Evolutionary conservation across 2,113 vertebrate species (phyloP), one percentile per base, ranked within the genome.

Genomic region (Chloropsis cyanopogon): DNA sequence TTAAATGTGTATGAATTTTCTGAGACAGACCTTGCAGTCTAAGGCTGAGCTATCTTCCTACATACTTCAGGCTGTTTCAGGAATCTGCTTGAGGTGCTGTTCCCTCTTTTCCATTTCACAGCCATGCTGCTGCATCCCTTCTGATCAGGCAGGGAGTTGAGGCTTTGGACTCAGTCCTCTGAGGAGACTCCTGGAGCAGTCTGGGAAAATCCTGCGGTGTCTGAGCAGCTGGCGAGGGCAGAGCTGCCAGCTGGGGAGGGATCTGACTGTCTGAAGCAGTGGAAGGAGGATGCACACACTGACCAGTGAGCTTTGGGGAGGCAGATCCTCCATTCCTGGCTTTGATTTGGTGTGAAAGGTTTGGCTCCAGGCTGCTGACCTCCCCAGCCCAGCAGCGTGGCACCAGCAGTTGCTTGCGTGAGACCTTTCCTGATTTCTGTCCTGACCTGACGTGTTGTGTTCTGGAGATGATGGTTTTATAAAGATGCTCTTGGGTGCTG

Each of bases 341-440:
- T 66, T 16, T 79, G 92, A 78, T 89, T 52, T 68, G 70, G 52
- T 39, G 75, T 75, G 92, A 92, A 69, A 72, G 90, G 53, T 79
- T 91, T 5, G 19, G 69, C 78, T 89, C 14, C 65, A 76, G 95
- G 78, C 70, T 90, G 47, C 57, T 52, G 61, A 42, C 10, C 88
- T 93, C 47, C 49, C 65, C 0, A 1, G 44, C 81, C 73, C 2
- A 10, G 41, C 68, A 5, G 33, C 2, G 64, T 64, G 63, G 56
- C 72, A 54, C 25, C 12, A 89, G 65, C 56, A 7, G 77, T 63
- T 35, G 64, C 37, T 94, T 79, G 78, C 14, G 5, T 82, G 92
- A 89, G 90, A 86, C 84, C 92, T 93, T 69, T 42, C 17, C 17
- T 65, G 70, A 17, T 69, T 76, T n/a, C 78, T 85, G 41, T 60